A percentile compares a stretch with the other conserved stretches of the same genome.
Evolutionary conservation across 1,140 invertebrate species (phyloP).

Genomic region (Monochamus saltuarius): DNA sequence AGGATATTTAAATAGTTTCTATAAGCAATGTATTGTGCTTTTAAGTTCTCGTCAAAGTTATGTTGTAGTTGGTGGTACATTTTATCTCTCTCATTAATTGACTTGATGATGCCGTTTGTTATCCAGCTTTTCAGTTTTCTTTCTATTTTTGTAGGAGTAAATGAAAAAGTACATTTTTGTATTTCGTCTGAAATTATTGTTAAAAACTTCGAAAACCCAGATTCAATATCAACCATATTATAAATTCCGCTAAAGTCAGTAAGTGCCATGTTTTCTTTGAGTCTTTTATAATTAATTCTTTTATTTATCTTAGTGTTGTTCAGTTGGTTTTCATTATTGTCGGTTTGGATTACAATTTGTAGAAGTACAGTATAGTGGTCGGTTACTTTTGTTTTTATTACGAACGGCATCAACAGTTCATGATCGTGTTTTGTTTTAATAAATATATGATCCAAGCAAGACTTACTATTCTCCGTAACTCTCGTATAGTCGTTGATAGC

Average conservation of each 20-base stretch:
- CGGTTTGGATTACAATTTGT: conserved; percentile 1
- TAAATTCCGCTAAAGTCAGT: not conserved
- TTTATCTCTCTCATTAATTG: conserved; percentile 1
- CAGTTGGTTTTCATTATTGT: not conserved
- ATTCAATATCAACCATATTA: not conserved
- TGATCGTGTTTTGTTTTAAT: conserved; percentile 4
- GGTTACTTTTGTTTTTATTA: conserved; percentile 10
- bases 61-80: not conserved
- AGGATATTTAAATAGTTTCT: too few species aligned
- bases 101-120: conserved; percentile 15
- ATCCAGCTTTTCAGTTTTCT: conserved; percentile 13
- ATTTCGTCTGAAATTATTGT: not conserved
- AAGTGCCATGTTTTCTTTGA: not conserved
- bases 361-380: conserved; percentile 11
- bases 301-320: not conserved
- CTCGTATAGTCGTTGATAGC: conserved; percentile 11
- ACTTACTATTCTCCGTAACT: conserved; percentile 12
- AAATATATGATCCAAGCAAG: conserved; percentile 16
- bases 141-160: conserved; percentile 3
- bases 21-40: too few species aligned
- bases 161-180: not conserved
- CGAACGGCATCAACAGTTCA: conserved; percentile 1
- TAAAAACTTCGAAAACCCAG: not conserved
- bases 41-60: too few species aligned
- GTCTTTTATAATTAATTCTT: conserved; percentile 2